Evolutionary conservation across 2,113 vertebrate genomes (phyloP).

Genomic region (Urocolius indicus): DNA sequence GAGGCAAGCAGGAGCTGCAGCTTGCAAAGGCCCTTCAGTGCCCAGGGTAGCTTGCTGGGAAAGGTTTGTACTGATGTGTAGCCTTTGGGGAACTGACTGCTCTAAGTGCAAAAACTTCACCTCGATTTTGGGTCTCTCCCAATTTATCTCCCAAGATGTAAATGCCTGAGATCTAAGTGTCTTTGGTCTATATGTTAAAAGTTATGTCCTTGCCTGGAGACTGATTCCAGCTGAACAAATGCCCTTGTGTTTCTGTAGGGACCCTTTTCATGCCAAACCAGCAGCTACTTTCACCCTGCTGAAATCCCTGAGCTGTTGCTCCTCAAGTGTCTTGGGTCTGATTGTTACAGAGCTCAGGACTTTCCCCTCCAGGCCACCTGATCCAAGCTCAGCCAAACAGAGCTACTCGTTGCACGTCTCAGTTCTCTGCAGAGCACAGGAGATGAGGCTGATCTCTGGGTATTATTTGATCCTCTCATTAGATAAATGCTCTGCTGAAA

Average conservation of each 20-base stretch:
- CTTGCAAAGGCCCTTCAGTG: not conserved
- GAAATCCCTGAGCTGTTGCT: not conserved
- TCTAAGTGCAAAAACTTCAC: not conserved
- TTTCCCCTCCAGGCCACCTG: not conserved
- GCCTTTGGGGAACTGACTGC: not conserved
- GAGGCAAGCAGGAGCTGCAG: not conserved
- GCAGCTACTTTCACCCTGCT: not conserved
- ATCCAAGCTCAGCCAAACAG: not conserved
- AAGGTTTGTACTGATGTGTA: not conserved
- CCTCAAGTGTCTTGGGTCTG: not conserved
- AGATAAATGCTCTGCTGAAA: not conserved
- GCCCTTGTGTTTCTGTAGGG: not conserved
- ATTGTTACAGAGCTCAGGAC: not conserved
- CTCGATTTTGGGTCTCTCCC: not conserved
- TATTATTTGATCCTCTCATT: not conserved
- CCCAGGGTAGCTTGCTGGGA: not conserved
- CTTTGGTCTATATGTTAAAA: not conserved
- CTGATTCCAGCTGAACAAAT: not conserved
- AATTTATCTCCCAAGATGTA: not conserved
- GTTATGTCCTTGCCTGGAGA: not conserved
- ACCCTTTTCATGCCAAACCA: not conserved
- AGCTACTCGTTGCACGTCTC: rapidly evolving
- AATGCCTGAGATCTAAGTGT: not conserved
- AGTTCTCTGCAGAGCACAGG: not conserved
- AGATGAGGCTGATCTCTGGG: not conserved